phyloP scores from a whole-genome alignment of 1,140 invertebrate species.

The Philopotamus ludificatus region DNA sequence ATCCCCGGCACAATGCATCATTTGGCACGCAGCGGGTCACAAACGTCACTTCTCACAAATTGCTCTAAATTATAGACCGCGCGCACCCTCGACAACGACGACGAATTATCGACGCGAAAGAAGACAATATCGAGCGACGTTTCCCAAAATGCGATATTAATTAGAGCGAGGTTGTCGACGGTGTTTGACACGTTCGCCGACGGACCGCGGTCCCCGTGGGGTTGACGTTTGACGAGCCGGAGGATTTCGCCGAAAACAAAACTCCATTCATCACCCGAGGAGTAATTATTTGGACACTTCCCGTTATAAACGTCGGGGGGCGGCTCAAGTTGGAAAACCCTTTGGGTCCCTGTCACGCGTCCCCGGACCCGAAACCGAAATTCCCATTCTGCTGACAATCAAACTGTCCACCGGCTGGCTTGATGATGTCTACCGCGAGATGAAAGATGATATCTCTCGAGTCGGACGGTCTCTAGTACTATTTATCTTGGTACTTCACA shows the following conservation, averaged over 20 bases:
- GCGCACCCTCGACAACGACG: neutral
- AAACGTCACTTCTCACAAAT: neutral
- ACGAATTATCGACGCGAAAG: too few relatives aligned
- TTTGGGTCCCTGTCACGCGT: neutral
- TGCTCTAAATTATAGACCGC: neutral
- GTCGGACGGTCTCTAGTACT: neutral
- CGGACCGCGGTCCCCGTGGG: too few relatives aligned
- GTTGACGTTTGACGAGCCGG: constrained; percentile 16
- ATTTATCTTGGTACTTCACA: too few relatives aligned
- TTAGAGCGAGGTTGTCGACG: too few relatives aligned
- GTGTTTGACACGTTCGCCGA: too few relatives aligned
- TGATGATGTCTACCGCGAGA: neutral
- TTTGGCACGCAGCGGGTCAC: neutral
- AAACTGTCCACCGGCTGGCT: neutral
- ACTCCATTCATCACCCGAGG: constrained; percentile 26
- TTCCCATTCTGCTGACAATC: neutral
- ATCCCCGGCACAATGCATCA: neutral
- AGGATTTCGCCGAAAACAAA: constrained; percentile 24
- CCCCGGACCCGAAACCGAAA: neutral
- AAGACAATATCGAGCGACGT: too few relatives aligned
- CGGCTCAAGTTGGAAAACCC: neutral
- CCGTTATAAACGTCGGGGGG: neutral
- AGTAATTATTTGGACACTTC: constrained; percentile 22
- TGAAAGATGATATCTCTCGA: neutral
- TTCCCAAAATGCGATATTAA: too few relatives aligned